Percentiles rank a stretch among this genome's conserved stretches.
These are phyloP conservation scores for Tapera naevia DNA, from an alignment of 2,797 vertebrate species.

Conservation along the genomic window DNA sequence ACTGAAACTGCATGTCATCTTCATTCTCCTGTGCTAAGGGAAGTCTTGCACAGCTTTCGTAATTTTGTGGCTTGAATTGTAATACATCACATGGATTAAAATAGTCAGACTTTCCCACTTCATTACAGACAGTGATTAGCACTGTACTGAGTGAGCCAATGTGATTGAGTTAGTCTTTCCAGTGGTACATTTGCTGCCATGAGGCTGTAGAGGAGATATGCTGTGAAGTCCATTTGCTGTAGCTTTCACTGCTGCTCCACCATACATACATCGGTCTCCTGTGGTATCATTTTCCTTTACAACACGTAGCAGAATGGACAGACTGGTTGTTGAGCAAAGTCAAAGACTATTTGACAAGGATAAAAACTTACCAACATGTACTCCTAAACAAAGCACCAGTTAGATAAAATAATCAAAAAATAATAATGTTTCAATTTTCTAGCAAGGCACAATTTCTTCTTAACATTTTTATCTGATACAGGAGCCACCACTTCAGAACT, in stretches of 20 bases:
- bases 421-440: neutral
- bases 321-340: neutral
- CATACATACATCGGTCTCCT: neutral
- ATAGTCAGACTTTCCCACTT: neutral
- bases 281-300: neutral
- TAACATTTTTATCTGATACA: neutral
- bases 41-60: neutral
- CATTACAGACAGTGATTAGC: neutral
- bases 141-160: neutral
- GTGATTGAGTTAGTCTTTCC: neutral
- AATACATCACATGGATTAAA: neutral
- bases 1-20: neutral
- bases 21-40: neutral
- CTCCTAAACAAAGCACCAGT: neutral
- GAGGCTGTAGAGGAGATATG: neutral
- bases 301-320: neutral
- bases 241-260: neutral
- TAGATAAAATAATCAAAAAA: conserved; percentile 5
- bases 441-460: neutral
- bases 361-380: neutral
- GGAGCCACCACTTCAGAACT: neutral
- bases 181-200: neutral
- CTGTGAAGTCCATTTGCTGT: neutral
- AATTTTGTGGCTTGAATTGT: neutral
- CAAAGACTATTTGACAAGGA: neutral